A percentile compares a stretch with the other conserved stretches of the same genome.
These are phyloP conservation scores for Hydroisotoma schaefferi DNA, from an alignment of 2,888 invertebrate species.

Conservation along the genomic window DNA sequence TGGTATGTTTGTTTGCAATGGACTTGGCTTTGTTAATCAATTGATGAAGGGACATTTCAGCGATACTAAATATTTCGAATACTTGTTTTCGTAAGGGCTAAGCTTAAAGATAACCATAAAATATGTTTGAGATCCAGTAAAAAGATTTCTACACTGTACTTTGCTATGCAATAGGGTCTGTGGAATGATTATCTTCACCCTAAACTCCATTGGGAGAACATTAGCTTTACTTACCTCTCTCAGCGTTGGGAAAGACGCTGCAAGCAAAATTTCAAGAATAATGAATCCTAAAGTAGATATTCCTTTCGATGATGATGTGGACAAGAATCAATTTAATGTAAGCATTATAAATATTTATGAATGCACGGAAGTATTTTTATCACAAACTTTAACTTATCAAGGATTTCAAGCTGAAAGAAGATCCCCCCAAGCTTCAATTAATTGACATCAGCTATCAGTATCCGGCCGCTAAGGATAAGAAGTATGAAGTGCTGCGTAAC, in stretches of 20 bases:
- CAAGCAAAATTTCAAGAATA: conserved; percentile 15
- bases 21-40: neutral
- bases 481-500: conserved; percentile 5
- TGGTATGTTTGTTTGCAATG: neutral
- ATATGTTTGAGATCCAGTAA: neutral
- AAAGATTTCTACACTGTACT: neutral
- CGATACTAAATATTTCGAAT: neutral
- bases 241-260: conserved; percentile 14
- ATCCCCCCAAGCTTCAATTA: neutral
- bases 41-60: neutral
- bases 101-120: neutral
- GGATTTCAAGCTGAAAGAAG: no score
- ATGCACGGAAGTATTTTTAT: no score
- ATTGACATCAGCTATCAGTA: neutral
- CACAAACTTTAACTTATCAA: no score
- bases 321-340: no score
- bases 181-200: neutral
- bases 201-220: conserved; percentile 12
- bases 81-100: neutral
- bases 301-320: neutral
- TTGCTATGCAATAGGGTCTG: neutral
- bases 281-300: neutral
- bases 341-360: neutral
- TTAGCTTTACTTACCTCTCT: conserved; percentile 9
- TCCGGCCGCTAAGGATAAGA: neutral